Evolutionary conservation across 2,888 invertebrate genomes (phyloP).

Genomic region (Lamellibrachia satsuma): DNA sequence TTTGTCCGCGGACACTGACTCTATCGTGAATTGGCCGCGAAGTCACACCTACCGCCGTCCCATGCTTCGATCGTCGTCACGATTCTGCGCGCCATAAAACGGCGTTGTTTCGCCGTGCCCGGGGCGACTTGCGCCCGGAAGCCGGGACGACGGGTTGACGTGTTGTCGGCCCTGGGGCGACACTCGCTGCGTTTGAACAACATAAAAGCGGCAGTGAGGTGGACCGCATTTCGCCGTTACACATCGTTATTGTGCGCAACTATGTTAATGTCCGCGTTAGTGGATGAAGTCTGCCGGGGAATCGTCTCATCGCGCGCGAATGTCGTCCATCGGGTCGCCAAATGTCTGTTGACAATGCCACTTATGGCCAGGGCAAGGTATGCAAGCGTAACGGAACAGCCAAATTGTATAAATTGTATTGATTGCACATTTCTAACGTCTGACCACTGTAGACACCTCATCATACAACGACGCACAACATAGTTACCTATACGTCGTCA

Average conservation of each 20-base stretch:
- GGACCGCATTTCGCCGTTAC: neutral
- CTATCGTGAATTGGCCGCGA: neutral
- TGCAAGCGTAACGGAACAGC: neutral
- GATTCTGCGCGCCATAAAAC: neutral
- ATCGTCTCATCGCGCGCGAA: neutral
- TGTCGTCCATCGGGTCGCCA: neutral
- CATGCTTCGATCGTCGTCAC: neutral
- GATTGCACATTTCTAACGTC: neutral
- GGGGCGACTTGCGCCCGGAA: neutral
- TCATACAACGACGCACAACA: neutral
- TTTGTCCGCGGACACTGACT: neutral
- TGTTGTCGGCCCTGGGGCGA: neutral
- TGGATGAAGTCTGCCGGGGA: neutral
- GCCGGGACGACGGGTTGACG: neutral
- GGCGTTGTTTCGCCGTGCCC: neutral
- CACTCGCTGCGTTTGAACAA: neutral
- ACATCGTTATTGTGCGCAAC: neutral
- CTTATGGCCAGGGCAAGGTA: neutral
- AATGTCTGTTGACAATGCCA: neutral
- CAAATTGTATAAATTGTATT: neutral
- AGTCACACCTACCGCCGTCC: neutral
- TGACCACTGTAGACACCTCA: neutral
- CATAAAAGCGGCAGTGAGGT: neutral
- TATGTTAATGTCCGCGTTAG: neutral
- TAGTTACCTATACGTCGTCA: neutral